phyloP scores from a whole-genome alignment of 2,113 vertebrate species.

The Copsychus sechellarum region DNA sequence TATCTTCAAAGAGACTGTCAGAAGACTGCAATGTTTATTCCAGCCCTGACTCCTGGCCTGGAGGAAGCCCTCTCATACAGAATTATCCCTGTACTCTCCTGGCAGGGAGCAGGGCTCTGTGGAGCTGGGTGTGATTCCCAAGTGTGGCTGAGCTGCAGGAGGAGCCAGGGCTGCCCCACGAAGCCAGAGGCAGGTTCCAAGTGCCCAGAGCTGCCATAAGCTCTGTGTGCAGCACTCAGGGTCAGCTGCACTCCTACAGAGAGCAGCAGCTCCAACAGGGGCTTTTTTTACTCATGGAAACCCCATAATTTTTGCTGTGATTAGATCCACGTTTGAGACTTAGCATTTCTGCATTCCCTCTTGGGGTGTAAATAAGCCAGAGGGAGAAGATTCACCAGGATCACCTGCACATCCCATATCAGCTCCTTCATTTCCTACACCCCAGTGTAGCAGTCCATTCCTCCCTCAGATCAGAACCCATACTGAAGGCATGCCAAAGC shows the following conservation, averaged over 20 bases:
- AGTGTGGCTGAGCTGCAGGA: background rate
- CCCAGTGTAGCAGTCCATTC: background rate
- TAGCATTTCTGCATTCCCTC: background rate
- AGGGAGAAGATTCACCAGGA: background rate
- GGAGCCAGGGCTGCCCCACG: background rate
- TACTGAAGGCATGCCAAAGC: background rate
- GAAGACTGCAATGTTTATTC: background rate
- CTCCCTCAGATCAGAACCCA: background rate
- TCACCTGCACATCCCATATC: rapidly evolving
- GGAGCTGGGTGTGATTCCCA: background rate
- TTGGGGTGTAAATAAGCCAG: background rate
- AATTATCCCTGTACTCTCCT: background rate
- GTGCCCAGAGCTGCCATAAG: background rate
- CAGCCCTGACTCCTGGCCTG: rapidly evolving
- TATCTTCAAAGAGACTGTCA: background rate
- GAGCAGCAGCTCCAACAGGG: background rate
- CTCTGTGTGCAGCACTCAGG: background rate
- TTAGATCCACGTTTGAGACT: background rate
- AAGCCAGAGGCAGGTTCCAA: background rate
- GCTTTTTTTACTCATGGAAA: background rate
- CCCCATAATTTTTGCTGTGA: background rate
- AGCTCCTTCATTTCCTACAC: background rate
- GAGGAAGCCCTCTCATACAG: background rate
- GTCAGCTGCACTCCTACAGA: background rate
- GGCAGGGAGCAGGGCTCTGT: background rate